Evolutionary conservation across 1,140 invertebrate species (phyloP).

Genomic region (Rhagoletis zephyria): DNA sequence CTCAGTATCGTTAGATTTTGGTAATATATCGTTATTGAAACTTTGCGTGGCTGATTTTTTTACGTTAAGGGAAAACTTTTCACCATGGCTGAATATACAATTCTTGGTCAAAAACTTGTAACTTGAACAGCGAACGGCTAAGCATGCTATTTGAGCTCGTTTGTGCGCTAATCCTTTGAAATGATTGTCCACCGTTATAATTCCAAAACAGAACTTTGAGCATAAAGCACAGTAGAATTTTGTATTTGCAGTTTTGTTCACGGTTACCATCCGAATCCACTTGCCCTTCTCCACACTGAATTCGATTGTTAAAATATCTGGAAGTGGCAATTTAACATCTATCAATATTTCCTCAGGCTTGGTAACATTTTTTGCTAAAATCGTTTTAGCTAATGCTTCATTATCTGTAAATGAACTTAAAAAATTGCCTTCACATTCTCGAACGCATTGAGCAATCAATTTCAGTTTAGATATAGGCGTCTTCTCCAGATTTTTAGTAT

Average conservation of each 20-base stretch:
- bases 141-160: constrained; percentile 15
- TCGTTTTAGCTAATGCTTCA: background rate
- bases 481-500: background rate
- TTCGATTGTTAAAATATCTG: background rate
- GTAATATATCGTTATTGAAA: too few species aligned
- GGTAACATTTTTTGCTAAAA: background rate
- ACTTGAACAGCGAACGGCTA: background rate
- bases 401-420: background rate
- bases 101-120: constrained; percentile 31
- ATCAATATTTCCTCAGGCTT: constrained; percentile 19
- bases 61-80: background rate
- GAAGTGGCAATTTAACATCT: constrained; percentile 15
- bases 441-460: constrained; percentile 23
- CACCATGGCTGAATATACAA: constrained; percentile 14
- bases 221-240: constrained; percentile 44
- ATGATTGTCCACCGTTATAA: constrained; percentile 36
- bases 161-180: constrained; percentile 28
- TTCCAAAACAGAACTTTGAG: constrained; percentile 32
- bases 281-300: background rate
- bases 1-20: background rate
- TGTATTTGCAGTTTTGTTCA: background rate
- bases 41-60: background rate
- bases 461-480: background rate
- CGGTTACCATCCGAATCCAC: constrained; percentile 1
- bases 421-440: background rate